phyloP scores from a whole-genome alignment of 1,140 invertebrate genomes.

The Drosophila saltans region DNA sequence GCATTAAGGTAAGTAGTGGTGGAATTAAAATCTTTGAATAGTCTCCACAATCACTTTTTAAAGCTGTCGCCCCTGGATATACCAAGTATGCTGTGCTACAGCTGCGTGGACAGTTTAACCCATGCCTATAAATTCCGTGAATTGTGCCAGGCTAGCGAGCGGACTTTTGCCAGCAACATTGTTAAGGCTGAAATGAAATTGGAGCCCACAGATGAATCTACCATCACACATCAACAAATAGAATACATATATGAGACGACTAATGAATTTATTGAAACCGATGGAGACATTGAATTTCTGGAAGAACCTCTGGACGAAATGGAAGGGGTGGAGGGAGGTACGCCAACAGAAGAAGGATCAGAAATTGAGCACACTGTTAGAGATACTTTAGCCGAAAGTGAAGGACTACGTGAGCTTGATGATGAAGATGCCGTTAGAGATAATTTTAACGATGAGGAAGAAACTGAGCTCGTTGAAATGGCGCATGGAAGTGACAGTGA shows the following conservation, averaged over 20 bases:
- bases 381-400: slow-evolving; percentile 41
- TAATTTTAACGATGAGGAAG: slow-evolving; percentile 48
- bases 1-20: slow-evolving; percentile 59
- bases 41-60: background rate
- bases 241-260: slow-evolving; percentile 71
- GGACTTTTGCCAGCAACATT: slow-evolving; percentile 66
- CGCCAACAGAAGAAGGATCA: background rate
- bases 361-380: slow-evolving; percentile 32
- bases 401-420: slow-evolving; percentile 25
- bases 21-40: background rate
- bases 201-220: slow-evolving; percentile 60
- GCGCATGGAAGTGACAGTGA: slow-evolving; percentile 62
- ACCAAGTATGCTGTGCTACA: slow-evolving; percentile 70
- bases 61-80: slow-evolving; percentile 73
- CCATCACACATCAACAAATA: slow-evolving; percentile 53
- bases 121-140: slow-evolving; percentile 67
- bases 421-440: slow-evolving; percentile 49
- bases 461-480: slow-evolving; percentile 43
- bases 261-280: slow-evolving; percentile 68
- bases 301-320: slow-evolving; percentile 64
- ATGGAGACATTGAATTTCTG: slow-evolving; percentile 70
- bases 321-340: background rate
- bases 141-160: slow-evolving; percentile 73
- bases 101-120: slow-evolving; percentile 54
- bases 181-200: slow-evolving; percentile 75